These are phyloP conservation scores for Aulostomus chinensis DNA, from an alignment of 2,797 vertebrate species.

Conservation along the genomic window DNA sequence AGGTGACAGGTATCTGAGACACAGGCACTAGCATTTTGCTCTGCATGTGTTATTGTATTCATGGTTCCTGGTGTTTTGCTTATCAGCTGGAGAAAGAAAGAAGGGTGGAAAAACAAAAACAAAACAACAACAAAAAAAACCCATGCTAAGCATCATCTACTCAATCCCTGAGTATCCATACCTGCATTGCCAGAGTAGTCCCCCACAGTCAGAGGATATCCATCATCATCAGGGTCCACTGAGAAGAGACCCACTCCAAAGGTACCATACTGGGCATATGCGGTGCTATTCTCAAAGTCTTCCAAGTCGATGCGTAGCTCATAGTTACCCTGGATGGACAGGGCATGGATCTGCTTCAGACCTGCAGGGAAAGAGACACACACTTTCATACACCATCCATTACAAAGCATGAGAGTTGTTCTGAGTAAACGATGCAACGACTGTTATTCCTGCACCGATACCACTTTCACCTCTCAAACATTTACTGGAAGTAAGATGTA, in stretches of 20 bases:
- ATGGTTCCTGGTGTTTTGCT: no score
- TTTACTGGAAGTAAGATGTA: conserved; percentile 53
- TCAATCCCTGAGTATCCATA: conserved; percentile 63
- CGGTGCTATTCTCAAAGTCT: conserved; percentile 95
- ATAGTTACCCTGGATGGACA: conserved; percentile 93
- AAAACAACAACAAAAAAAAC: no score
- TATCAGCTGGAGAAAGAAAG: no score
- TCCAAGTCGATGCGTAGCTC: conserved; percentile 94
- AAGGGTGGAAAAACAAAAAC: conserved; percentile 3
- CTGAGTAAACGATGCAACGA: conserved; percentile 47
- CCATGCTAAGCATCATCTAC: no score
- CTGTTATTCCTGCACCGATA: no score
- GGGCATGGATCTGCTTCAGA: conserved; percentile 88
- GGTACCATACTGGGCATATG: conserved; percentile 89
- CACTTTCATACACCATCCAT: no score
- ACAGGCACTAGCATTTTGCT: conserved; percentile 11
- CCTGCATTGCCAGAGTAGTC: conserved; percentile 96
- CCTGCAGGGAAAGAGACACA: conserved; percentile 81
- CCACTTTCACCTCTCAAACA: conserved; percentile 13
- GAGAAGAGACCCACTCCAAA: conserved; percentile 95
- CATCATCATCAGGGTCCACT: conserved; percentile 93
- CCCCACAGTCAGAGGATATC: conserved; percentile 89
- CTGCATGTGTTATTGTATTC: conserved; percentile 21
- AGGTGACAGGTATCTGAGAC: conserved; percentile 59
- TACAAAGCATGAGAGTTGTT: conserved; percentile 36